Conservation (phyloP, 1,140 invertebrate species). For the Apis laboriosa region DNA sequence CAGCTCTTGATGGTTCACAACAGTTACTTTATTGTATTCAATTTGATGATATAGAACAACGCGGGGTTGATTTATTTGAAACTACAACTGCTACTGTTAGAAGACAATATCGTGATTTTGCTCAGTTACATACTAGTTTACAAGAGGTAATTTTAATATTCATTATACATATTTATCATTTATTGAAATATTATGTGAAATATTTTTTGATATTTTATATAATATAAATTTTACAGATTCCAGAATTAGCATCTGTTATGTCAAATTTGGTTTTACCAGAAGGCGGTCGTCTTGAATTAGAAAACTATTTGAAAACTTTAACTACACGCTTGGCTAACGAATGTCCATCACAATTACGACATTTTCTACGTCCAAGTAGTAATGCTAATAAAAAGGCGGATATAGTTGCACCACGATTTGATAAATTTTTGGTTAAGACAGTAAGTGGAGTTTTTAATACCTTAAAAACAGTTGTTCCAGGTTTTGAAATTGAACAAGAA, state of each 20-base stretch:
- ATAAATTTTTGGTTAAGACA: constrained; percentile 76
- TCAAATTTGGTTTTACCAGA: constrained; percentile 73
- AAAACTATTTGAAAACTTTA: constrained; percentile 72
- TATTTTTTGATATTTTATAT: constrained; percentile 10
- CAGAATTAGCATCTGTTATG: constrained; percentile 69
- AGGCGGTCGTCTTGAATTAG: constrained; percentile 75
- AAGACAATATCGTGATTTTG: constrained; percentile 75
- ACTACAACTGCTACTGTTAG: constrained; percentile 76
- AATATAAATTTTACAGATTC: constrained; percentile 51
- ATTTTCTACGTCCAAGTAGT: constrained; percentile 75
- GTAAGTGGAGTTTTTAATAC: constrained; percentile 77
- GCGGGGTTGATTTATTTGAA: constrained; percentile 74
- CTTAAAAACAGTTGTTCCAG: constrained; percentile 76
- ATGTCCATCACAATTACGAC: constrained; percentile 71
- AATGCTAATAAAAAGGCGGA: constrained; percentile 75
- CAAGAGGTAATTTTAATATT: constrained; percentile 67
- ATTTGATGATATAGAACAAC: constrained; percentile 77
- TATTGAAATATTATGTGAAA: background rate
- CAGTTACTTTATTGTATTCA: constrained; percentile 79
- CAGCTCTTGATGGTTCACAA: constrained; percentile 75
- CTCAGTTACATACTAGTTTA: constrained; percentile 72
- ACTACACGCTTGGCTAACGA: constrained; percentile 73
- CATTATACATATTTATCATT: background rate
- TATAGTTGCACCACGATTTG: constrained; percentile 72
- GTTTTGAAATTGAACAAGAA: constrained; percentile 77